Evolutionary conservation across 2,113 vertebrate genomes (phyloP).

Genomic region (Strix uralensis): DNA sequence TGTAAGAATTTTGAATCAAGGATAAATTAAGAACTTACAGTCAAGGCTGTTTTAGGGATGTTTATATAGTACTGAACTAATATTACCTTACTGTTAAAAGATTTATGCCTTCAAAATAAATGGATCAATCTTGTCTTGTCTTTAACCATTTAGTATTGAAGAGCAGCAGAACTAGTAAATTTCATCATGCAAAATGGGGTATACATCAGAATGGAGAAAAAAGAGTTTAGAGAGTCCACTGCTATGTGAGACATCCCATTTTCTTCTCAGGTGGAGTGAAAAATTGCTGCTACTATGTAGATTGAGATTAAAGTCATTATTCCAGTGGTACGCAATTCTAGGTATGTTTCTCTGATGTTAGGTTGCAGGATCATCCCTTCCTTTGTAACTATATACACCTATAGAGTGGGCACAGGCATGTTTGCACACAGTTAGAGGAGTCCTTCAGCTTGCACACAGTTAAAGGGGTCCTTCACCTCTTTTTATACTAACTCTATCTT

Average conservation of each 20-base stretch:
- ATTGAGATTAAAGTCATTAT: neutral
- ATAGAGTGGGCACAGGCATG: fast-evolving
- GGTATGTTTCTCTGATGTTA: neutral
- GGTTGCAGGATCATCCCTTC: neutral
- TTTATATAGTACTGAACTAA: neutral
- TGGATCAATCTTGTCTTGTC: neutral
- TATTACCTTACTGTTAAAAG: neutral
- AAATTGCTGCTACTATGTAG: neutral
- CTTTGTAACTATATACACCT: neutral
- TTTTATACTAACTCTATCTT: neutral
- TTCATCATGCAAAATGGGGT: fast-evolving
- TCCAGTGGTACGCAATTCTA: neutral
- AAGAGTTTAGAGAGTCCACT: neutral
- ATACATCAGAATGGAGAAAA: neutral
- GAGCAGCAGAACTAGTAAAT: neutral
- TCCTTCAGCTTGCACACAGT: neutral
- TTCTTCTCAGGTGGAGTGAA: neutral
- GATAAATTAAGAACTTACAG: neutral
- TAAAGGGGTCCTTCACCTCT: neutral
- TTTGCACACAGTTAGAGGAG: neutral
- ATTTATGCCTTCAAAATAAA: neutral
- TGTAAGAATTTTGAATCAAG: neutral
- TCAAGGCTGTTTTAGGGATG: neutral
- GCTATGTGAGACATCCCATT: neutral
- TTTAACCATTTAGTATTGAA: neutral